These are phyloP conservation scores for Rutilus rutilus DNA, from an alignment of 2,113 vertebrate species.

Conservation along the genomic window DNA sequence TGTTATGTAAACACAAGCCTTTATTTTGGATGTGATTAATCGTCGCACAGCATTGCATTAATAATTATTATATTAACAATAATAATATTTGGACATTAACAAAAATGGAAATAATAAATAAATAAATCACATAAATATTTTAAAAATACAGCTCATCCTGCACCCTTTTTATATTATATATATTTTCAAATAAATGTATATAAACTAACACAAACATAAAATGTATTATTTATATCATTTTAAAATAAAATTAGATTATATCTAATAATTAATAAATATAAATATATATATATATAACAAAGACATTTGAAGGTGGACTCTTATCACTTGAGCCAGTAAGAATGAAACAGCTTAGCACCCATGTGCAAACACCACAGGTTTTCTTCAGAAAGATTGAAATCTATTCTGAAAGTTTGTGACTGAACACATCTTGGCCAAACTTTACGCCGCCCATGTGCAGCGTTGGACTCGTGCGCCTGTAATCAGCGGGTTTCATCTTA, in stretches of 20 bases:
- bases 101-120: background rate
- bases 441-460: conserved; percentile 35
- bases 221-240: background rate
- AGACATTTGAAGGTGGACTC: background rate
- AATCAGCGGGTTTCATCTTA: conserved; percentile 27
- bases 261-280: too few relatives aligned
- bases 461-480: conserved; percentile 25
- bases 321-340: background rate
- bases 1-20: too few relatives aligned
- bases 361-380: background rate
- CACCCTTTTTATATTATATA: background rate
- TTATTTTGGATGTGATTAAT: too few relatives aligned
- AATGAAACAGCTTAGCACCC: background rate
- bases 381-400: background rate
- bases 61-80: too few relatives aligned
- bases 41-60: too few relatives aligned
- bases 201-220: background rate
- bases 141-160: background rate
- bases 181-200: background rate
- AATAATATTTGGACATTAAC: background rate
- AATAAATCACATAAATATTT: background rate
- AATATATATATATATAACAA: background rate
- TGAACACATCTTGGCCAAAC: conserved; percentile 8
- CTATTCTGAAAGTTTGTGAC: background rate
- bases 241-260: background rate